Evolutionary conservation across 2,113 vertebrate species (phyloP).

Genomic region (Boulengeromyrus knoepffleri): DNA sequence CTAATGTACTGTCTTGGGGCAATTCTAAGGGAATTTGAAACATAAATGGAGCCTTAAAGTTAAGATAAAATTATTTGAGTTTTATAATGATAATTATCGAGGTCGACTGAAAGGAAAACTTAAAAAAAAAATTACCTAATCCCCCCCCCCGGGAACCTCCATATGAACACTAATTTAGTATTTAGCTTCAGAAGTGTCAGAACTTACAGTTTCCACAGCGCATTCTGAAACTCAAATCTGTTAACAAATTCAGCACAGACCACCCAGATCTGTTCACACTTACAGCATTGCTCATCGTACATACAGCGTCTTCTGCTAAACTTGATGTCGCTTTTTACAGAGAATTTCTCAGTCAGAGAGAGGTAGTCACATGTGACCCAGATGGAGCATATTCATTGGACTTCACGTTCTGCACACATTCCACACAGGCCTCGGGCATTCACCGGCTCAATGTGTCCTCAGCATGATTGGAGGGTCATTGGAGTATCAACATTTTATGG

Average conservation of each 20-base stretch:
- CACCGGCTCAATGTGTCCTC: not conserved
- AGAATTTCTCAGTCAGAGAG: not conserved
- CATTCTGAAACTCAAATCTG: not conserved
- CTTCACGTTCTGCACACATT: not conserved
- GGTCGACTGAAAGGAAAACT: not conserved
- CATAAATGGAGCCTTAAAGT: not conserved
- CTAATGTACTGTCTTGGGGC: not conserved
- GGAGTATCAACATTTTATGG: not conserved
- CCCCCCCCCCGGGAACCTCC: not conserved
- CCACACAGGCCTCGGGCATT: not conserved
- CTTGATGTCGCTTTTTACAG: not conserved
- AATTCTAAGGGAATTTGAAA: not conserved
- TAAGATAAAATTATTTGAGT: not conserved
- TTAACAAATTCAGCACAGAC: not conserved
- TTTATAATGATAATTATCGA: not conserved
- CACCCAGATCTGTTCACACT: not conserved
- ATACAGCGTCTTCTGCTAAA: not conserved
- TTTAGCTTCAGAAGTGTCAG: not conserved
- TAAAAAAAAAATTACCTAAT: no score
- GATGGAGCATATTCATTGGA: not conserved
- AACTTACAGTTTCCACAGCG: not conserved
- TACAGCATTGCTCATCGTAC: not conserved
- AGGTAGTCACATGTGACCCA: not conserved
- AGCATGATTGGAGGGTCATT: not conserved
- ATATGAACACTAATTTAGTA: not conserved